These are phyloP conservation scores for Schizotus pectinicornis DNA, from an alignment of 2,888 invertebrate genomes.

Conservation along the genomic window DNA sequence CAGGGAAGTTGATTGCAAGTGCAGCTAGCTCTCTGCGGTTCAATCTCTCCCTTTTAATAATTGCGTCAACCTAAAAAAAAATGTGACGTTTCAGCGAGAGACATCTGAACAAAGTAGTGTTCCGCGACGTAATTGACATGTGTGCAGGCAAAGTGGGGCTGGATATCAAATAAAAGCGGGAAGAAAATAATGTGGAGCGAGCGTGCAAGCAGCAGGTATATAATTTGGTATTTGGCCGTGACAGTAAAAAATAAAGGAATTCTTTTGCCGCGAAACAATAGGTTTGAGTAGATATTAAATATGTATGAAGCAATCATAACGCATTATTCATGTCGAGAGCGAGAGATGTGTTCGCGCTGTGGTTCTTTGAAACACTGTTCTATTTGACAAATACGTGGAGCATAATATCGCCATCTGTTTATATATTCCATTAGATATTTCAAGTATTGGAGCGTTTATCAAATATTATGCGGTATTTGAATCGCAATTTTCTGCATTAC, in stretches of 20 bases:
- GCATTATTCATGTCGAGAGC: conserved; percentile 48
- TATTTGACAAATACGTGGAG: conserved; percentile 49
- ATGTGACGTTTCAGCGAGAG: no score
- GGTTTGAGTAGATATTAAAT: conserved; percentile 47
- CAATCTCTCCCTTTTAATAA: no score
- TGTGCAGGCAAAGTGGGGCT: no score
- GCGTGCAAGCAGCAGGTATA: background rate
- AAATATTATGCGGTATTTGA: conserved; percentile 31
- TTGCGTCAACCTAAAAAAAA: no score
- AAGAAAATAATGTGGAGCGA: conserved; percentile 6
- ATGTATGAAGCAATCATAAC: conserved; percentile 53
- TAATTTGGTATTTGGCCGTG: conserved; percentile 23
- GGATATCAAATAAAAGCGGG: conserved; percentile 6
- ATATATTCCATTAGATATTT: conserved; percentile 50
- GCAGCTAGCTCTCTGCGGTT: no score
- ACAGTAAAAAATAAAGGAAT: conserved; percentile 29
- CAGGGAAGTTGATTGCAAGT: no score
- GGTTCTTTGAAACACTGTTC: conserved; percentile 43
- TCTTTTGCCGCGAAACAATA: conserved; percentile 38
- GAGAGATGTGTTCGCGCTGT: conserved; percentile 26
- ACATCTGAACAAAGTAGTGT: no score
- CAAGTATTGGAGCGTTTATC: conserved; percentile 35
- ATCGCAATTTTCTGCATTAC: conserved; percentile 25
- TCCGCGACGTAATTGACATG: no score
- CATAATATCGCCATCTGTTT: conserved; percentile 49